Conservation (phyloP, 2,113 vertebrate species). For the Hippolais icterina region DNA sequence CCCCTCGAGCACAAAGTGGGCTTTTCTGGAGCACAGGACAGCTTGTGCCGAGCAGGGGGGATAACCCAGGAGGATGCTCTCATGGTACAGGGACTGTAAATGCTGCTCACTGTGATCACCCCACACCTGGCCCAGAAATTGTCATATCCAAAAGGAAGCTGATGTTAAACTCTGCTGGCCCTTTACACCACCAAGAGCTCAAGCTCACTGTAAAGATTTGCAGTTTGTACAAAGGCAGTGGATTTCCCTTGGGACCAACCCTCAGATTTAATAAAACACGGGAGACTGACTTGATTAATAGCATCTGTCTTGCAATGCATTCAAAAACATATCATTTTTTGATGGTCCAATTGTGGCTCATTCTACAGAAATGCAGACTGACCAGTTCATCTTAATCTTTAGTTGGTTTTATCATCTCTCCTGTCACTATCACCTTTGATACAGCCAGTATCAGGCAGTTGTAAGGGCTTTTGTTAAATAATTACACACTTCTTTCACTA, state of each 20-base stretch:
- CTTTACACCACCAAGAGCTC: not conserved
- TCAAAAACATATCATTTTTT: not conserved
- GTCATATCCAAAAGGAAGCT: rapidly evolving
- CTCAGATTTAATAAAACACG: not conserved
- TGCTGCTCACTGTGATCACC: not conserved
- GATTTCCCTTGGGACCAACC: not conserved
- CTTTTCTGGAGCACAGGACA: not conserved
- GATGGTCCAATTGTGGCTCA: not conserved
- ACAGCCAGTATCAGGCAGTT: not conserved
- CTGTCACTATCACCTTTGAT: not conserved
- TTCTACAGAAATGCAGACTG: not conserved
- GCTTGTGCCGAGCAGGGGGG: not conserved
- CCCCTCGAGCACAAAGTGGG: not conserved
- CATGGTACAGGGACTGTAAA: not conserved
- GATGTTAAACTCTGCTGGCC: not conserved
- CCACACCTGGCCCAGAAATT: not conserved
- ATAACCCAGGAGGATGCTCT: not conserved
- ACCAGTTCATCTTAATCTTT: not conserved
- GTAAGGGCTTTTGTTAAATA: not conserved
- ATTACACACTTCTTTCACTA: not conserved
- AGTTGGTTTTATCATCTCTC: not conserved
- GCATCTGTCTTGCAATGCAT: not conserved
- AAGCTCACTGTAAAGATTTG: not conserved
- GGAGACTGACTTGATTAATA: not conserved
- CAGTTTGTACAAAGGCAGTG: not conserved